Conservation (phyloP, 1,140 invertebrate species). For the Mycetomoellerius zeteki region DNA sequence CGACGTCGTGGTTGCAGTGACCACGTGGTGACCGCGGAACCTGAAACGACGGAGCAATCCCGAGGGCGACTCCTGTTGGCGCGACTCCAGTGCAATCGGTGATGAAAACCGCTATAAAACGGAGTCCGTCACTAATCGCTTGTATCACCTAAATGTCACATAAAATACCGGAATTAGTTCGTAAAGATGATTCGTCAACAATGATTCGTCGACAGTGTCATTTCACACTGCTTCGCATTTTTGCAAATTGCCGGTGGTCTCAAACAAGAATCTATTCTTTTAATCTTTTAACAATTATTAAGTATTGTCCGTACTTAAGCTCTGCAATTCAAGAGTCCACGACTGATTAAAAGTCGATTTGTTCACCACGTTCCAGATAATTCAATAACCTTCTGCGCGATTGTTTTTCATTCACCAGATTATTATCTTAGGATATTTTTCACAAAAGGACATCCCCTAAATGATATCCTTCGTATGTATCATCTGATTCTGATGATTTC, state of each 20-base stretch:
- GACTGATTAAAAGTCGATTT: neutral
- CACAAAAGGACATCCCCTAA: neutral
- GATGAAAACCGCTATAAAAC: conserved; percentile 1
- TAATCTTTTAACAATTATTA: neutral
- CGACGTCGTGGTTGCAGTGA: neutral
- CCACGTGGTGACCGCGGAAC: conserved; percentile 60
- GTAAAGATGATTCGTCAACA: neutral
- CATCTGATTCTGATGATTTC: neutral
- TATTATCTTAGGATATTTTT: neutral
- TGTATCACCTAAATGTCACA: neutral
- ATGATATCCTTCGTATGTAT: neutral
- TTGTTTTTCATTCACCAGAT: neutral
- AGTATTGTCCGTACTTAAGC: neutral
- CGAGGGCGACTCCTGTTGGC: conserved; percentile 23
- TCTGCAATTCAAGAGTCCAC: neutral
- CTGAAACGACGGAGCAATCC: conserved; percentile 21
- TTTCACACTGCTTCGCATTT: neutral
- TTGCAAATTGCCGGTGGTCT: neutral
- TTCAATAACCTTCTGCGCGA: neutral
- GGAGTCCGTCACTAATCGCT: neutral
- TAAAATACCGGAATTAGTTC: neutral
- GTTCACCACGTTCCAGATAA: neutral
- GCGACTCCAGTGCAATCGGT: conserved; percentile 42
- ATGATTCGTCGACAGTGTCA: neutral
- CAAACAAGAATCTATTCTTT: neutral